Conservation (phyloP, 2,888 invertebrate species). For the Agrenia bidenticulata region DNA sequence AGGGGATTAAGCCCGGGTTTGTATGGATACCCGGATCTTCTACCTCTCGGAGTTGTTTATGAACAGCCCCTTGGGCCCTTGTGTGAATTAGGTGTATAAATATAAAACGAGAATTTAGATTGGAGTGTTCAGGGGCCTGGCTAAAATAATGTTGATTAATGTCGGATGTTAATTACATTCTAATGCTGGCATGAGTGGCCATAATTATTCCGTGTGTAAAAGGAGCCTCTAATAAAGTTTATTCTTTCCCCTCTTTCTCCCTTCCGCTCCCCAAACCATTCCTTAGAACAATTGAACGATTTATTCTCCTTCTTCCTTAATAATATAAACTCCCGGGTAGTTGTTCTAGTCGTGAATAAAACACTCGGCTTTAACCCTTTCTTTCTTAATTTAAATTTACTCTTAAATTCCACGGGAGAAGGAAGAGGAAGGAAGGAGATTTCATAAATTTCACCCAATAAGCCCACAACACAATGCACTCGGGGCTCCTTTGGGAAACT, state of each 20-base stretch:
- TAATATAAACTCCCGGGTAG: too few relatives aligned
- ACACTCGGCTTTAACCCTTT: too few relatives aligned
- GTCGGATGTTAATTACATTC: constrained; percentile 52
- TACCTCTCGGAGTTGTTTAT: too few relatives aligned
- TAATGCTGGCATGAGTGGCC: constrained; percentile 48
- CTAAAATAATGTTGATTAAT: constrained; percentile 47
- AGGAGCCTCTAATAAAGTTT: constrained; percentile 1
- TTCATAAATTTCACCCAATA: constrained; percentile 6
- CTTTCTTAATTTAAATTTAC: constrained; percentile 17
- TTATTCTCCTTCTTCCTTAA: too few relatives aligned
- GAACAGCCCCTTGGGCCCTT: too few relatives aligned
- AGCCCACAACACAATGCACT: background rate
- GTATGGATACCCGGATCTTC: too few relatives aligned
- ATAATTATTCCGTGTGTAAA: constrained; percentile 40
- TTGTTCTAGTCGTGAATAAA: too few relatives aligned
- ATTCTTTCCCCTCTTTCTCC: constrained; percentile 13
- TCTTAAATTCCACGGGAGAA: background rate
- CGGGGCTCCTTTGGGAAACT: background rate
- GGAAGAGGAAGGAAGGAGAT: background rate
- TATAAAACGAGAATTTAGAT: too few relatives aligned
- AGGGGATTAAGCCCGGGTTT: too few relatives aligned
- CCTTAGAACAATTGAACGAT: too few relatives aligned
- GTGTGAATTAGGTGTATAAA: too few relatives aligned
- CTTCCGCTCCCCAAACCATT: background rate
- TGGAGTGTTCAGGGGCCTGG: too few relatives aligned